Conservation (phyloP, 2,797 vertebrate species). For the Adelosebastes latens region DNA sequence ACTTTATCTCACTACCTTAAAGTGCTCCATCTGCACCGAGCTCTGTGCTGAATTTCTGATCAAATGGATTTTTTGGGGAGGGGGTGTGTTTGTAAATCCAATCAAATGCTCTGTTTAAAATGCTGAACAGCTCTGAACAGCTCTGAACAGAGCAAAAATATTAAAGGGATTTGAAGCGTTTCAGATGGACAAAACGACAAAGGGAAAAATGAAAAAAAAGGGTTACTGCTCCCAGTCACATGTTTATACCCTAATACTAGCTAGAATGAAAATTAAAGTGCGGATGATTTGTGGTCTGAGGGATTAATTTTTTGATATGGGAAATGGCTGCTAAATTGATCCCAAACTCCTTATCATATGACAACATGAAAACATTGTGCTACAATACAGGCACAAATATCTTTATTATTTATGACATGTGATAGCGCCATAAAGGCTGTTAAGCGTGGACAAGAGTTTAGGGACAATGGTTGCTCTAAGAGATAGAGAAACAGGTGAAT, state of each 20-base stretch:
- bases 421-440: background rate
- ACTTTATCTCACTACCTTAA: background rate
- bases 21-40: conserved; percentile 1
- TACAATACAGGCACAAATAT: background rate
- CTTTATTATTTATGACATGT: background rate
- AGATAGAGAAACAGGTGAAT: background rate
- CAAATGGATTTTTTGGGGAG: background rate
- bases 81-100: conserved; percentile 46
- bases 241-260: conserved; percentile 36
- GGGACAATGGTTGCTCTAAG: background rate
- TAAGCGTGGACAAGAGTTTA: background rate
- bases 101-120: conserved; percentile 50
- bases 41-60: conserved; percentile 13
- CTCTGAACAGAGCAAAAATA: conserved; percentile 46
- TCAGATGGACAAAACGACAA: conserved; percentile 22
- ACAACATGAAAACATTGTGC: background rate
- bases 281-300: conserved; percentile 14
- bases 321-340: conserved; percentile 40
- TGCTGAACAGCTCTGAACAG: too few relatives aligned
- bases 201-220: conserved; percentile 19
- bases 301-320: conserved; percentile 49
- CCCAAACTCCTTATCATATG: background rate
- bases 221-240: conserved; percentile 17
- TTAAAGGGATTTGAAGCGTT: conserved; percentile 42
- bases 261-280: conserved; percentile 52